Percentiles rank a stretch among this genome's conserved stretches.
Conservation (phyloP, 1,140 invertebrate genomes). For the Delia radicum region DNA sequence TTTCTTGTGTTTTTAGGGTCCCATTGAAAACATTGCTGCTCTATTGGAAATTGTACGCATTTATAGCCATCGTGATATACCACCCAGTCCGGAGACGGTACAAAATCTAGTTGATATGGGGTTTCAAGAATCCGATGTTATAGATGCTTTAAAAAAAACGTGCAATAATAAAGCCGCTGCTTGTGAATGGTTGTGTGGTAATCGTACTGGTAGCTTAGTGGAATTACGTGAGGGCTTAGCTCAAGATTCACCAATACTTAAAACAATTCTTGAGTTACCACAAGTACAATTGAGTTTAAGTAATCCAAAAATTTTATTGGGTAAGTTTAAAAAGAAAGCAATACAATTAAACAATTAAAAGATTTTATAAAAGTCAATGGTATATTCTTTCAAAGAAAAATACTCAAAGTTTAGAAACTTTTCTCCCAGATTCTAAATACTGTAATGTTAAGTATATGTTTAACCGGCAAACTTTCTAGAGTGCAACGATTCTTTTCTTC, state of each 20-base stretch:
- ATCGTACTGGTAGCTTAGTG: constrained; percentile 45
- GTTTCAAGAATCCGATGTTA: constrained; percentile 45
- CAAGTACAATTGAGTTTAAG: constrained; percentile 52
- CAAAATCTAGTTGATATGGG: constrained; percentile 49
- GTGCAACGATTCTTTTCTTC: too few species aligned
- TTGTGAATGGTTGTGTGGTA: constrained; percentile 54
- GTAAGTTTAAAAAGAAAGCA: constrained; percentile 34
- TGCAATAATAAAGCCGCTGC: constrained; percentile 53
- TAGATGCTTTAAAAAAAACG: constrained; percentile 44
- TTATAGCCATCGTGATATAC: constrained; percentile 49
- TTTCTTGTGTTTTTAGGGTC: constrained; percentile 33
- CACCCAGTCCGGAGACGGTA: constrained; percentile 43
- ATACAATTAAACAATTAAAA: too few species aligned
- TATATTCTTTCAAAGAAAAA: neutral
- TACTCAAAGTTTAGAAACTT: too few species aligned
- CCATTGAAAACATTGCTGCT: constrained; percentile 48
- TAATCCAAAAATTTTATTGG: constrained; percentile 54
- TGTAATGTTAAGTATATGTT: too few species aligned
- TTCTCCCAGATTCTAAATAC: too few species aligned
- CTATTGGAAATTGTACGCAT: constrained; percentile 53
- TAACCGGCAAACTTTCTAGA: too few species aligned
- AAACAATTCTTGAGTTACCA: constrained; percentile 51
- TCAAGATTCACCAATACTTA: constrained; percentile 51
- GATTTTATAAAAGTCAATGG: too few species aligned
- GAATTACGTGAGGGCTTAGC: constrained; percentile 50